Evolutionary conservation across 2,888 invertebrate genomes (phyloP).

Genomic region (Hirtodrosophila confusa): DNA sequence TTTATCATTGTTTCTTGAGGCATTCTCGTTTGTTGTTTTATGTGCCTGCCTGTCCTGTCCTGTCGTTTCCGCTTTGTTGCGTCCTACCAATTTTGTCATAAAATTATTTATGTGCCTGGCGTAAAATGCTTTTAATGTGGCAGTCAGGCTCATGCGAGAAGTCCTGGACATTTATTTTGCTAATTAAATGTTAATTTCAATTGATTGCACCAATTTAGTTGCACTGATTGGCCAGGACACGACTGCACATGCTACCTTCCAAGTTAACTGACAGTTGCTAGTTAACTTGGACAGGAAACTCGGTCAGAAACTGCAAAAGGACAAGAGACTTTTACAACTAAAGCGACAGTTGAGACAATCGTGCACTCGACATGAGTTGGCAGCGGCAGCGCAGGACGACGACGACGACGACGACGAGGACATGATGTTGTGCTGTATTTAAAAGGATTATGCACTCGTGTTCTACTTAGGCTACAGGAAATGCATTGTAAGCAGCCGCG

Average conservation of each 20-base stretch:
- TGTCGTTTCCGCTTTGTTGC: slow-evolving; percentile 51
- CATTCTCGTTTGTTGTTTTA: slow-evolving; percentile 27
- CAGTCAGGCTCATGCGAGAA: slow-evolving; percentile 21
- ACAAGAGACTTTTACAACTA: slow-evolving; percentile 15
- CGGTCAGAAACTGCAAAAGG: slow-evolving; percentile 4
- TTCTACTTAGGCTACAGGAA: slow-evolving; percentile 52
- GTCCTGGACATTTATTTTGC: slow-evolving; percentile 41
- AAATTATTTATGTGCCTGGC: slow-evolving; percentile 65
- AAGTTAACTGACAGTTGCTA: slow-evolving; percentile 3
- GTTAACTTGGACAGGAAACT: slow-evolving; percentile 3
- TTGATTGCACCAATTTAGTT: slow-evolving; percentile 30
- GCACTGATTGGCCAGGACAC: slow-evolving; percentile 7
- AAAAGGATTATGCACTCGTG: slow-evolving; percentile 75
- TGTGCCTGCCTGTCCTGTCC: slow-evolving; percentile 23
- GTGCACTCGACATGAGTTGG: slow-evolving; percentile 30
- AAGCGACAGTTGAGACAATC: slow-evolving; percentile 9
- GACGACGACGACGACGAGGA: slow-evolving; percentile 16
- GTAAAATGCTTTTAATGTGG: slow-evolving; percentile 55
- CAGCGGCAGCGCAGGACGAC: slow-evolving; percentile 9
- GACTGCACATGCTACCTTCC: not conserved
- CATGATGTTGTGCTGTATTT: slow-evolving; percentile 66
- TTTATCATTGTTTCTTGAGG: slow-evolving; percentile 35
- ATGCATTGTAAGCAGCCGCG: slow-evolving; percentile 71
- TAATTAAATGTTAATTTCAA: slow-evolving; percentile 54
- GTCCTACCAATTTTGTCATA: slow-evolving; percentile 49